Conservation (phyloP, 2,797 vertebrate genomes). For the Spondyliosoma cantharus region DNA sequence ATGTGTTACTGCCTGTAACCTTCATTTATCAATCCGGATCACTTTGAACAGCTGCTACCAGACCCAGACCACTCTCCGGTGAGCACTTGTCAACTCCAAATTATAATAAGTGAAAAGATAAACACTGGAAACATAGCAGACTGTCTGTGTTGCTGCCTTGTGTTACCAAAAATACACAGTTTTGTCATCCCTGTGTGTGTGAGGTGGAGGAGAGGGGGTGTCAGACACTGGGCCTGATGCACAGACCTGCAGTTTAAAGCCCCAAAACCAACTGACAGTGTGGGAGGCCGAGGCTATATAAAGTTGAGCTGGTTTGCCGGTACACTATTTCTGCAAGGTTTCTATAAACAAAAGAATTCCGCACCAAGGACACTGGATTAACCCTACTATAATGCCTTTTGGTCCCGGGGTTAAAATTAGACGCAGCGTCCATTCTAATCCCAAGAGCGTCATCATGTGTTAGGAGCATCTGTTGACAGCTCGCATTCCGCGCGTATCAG, state of each 20-base stretch:
- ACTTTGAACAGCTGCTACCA: constrained; percentile 47
- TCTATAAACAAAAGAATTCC: constrained; percentile 87
- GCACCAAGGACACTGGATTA: constrained; percentile 87
- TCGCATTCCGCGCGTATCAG: constrained; percentile 93
- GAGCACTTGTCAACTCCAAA: constrained; percentile 35
- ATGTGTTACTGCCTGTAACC: background rate
- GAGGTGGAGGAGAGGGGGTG: constrained; percentile 13
- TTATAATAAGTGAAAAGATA: constrained; percentile 36
- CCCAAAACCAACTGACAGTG: constrained; percentile 60
- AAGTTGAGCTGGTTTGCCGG: constrained; percentile 60
- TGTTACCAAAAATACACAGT: constrained; percentile 66
- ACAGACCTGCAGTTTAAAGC: constrained; percentile 64
- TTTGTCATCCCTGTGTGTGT: constrained; percentile 57
- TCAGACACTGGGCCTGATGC: constrained; percentile 5
- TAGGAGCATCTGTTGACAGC: constrained; percentile 98
- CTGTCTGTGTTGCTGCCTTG: constrained; percentile 26
- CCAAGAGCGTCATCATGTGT: constrained; percentile 92
- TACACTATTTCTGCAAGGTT: constrained; percentile 73
- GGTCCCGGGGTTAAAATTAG: constrained; percentile 94
- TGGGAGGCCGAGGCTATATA: constrained; percentile 64
- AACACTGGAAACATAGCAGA: constrained; percentile 32
- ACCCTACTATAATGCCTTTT: constrained; percentile 84
- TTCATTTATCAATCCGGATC: constrained; percentile 25
- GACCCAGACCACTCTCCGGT: constrained; percentile 14
- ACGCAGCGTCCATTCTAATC: constrained; percentile 89